phyloP scores from a whole-genome alignment of 2,113 vertebrate genomes.

The Cheirogaleus medius region DNA sequence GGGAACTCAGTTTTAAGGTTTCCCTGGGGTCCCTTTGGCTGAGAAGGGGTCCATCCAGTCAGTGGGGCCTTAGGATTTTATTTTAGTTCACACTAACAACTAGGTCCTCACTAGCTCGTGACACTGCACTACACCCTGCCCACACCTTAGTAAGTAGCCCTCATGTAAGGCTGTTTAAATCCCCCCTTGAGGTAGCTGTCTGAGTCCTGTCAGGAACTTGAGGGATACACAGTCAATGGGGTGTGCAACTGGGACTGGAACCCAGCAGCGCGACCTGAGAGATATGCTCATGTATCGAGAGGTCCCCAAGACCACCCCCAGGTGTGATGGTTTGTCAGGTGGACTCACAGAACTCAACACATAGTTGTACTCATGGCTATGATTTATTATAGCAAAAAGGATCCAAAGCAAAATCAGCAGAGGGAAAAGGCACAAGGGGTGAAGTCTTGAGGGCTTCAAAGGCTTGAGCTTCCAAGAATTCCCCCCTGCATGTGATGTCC shows the following conservation, averaged over 20 bases:
- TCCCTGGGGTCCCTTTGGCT: no score
- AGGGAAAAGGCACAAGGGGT: neutral
- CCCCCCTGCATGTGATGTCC: neutral
- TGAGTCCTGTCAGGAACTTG: neutral
- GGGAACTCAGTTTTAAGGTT: no score
- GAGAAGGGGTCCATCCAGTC: no score
- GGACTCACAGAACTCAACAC: no score
- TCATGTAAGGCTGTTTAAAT: neutral
- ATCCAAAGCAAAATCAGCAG: neutral
- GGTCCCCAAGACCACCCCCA: neutral
- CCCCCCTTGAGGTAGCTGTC: neutral
- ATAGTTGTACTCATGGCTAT: accelerated
- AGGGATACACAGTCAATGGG: neutral
- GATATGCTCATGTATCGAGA: accelerated
- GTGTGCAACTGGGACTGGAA: neutral
- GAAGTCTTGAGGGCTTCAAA: neutral
- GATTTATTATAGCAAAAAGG: neutral
- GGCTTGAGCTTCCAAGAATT: accelerated
- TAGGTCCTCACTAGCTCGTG: accelerated
- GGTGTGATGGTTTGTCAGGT: neutral
- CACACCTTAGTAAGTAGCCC: neutral
- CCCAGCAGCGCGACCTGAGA: neutral
- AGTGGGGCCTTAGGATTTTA: no score
- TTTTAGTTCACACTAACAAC: no score
- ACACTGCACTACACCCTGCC: neutral